Evolutionary conservation across 2,888 invertebrate genomes (phyloP).

Genomic region (Cryptus viduatorius): DNA sequence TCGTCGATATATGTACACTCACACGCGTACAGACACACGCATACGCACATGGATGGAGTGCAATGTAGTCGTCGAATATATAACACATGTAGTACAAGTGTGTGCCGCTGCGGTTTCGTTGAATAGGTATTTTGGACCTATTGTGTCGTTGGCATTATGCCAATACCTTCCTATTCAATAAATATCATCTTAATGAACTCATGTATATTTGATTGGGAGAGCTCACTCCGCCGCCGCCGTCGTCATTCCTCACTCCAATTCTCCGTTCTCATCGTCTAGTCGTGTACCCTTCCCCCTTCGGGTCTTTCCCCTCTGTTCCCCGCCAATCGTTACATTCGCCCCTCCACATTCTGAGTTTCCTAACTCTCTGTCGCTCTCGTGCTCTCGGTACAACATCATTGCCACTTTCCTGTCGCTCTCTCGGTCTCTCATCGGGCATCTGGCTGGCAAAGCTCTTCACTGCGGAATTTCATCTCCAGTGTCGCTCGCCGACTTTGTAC

Average conservation of each 20-base stretch:
- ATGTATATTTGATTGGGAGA: conserved; percentile 80
- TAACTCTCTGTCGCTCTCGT: conserved; percentile 58
- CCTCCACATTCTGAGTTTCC: conserved; percentile 34
- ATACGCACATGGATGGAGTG: conserved; percentile 38
- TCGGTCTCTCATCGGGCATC: conserved; percentile 23
- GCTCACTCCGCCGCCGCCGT: conserved; percentile 50
- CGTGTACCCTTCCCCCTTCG: conserved; percentile 20
- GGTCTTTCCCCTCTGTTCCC: conserved; percentile 33
- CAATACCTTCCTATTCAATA: conserved; percentile 80
- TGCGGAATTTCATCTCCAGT: conserved; percentile 50
- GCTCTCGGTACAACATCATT: conserved; percentile 45
- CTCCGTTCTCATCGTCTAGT: conserved; percentile 43
- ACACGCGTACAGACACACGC: no score
- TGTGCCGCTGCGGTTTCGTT: conserved; percentile 68
- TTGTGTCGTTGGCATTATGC: conserved; percentile 79
- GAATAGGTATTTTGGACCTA: conserved; percentile 79
- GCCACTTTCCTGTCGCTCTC: conserved; percentile 48
- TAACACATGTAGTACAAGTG: conserved; percentile 50
- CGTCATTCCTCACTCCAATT: conserved; percentile 29
- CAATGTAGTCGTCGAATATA: conserved; percentile 57
- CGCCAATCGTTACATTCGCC: conserved; percentile 35
- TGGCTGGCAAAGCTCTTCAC: conserved; percentile 25
- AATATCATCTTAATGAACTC: conserved; percentile 81
- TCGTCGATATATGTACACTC: conserved; percentile 18
- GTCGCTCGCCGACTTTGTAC: conserved; percentile 57